Evolutionary conservation across 2,888 invertebrate species (phyloP), one percentile per base, ranked within the genome.

Genomic region (Cantharis lateralis): DNA sequence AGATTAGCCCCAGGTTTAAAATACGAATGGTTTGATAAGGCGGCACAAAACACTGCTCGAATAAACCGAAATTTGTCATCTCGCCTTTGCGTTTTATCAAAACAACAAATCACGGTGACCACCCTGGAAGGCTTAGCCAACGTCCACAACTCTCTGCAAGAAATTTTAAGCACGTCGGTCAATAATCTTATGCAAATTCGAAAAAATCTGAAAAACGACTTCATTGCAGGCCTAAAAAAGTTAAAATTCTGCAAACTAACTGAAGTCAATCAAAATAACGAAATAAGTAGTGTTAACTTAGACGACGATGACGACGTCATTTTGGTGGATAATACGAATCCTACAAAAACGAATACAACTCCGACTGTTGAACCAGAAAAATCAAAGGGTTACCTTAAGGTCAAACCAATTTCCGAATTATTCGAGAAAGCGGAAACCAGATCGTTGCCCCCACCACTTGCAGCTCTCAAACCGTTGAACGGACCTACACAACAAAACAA

Each of bases 21-120:
- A 78, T 86, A 88, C 69, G 91, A 92, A 83, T 92, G 92, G 92
- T 92, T 89, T 82, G 89, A 91, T 76, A 91, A 90, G 81, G 92
- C 91, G 79, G 87, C 91, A 28, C 85, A 91, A 70, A 90, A 91
- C 81, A 90, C 91, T 0, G 89, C 90, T 26, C 90, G 91, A 78
- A 89, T 91, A 26, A 88, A 91, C 71, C 90, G 91, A 78, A 91
- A 91, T 84, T 89, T 92, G 7, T 86, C 91, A 18, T 86, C 89
- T 15, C 89, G 90, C 61, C 85, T 92, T 69, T 87, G 89, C 32
- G 89, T 89, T 80, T 84, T 92, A 61, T 91, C 91, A 77, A 89
- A 89, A 80, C 89, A 89, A 74, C 89, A 89, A 82, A 86, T 90
- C 63, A 88, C 90, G 68, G 89, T 90, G 10, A 87, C 89, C 62